These are phyloP conservation scores for Porites lobata DNA, from an alignment of 92 coral and sea anemone genomes.

Conservation along the genomic window DNA sequence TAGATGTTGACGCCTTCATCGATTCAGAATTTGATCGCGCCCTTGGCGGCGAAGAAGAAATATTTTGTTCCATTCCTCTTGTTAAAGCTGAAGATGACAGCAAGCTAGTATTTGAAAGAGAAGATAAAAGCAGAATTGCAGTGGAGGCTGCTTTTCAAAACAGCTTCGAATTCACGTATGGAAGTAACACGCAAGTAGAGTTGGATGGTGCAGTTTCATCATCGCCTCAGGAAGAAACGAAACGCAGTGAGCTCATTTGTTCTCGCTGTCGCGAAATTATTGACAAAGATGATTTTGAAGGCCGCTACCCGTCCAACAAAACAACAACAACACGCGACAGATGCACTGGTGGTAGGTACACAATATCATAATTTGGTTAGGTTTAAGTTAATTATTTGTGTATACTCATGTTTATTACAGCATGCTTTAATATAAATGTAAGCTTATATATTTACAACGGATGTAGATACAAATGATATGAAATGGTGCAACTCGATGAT, in stretches of 20 bases:
- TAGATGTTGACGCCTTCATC: conserved; percentile 17
- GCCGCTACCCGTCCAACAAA: background rate
- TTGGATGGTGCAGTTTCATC: conserved; percentile 10
- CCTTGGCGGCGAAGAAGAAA: conserved; percentile 20
- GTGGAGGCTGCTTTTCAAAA: background rate
- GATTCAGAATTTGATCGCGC: conserved; percentile 12
- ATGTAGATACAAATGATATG: too few relatives aligned
- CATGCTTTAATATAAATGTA: background rate
- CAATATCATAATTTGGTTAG: background rate
- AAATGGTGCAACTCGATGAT: too few relatives aligned
- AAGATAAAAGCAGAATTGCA: background rate
- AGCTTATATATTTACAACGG: too few relatives aligned
- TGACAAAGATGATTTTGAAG: background rate
- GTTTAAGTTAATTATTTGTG: background rate
- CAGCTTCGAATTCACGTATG: background rate
- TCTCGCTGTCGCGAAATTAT: background rate
- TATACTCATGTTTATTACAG: background rate
- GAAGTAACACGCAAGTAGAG: conserved; percentile 18
- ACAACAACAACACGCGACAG: background rate
- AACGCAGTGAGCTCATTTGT: background rate
- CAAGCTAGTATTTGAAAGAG: background rate
- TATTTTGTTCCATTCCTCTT: background rate
- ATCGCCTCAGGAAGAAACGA: background rate
- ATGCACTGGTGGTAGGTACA: background rate
- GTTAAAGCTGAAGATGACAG: too few relatives aligned